Conservation (phyloP, 53 echinoderm and acorn worm genomes). For the Glandiceps talaboti region DNA sequence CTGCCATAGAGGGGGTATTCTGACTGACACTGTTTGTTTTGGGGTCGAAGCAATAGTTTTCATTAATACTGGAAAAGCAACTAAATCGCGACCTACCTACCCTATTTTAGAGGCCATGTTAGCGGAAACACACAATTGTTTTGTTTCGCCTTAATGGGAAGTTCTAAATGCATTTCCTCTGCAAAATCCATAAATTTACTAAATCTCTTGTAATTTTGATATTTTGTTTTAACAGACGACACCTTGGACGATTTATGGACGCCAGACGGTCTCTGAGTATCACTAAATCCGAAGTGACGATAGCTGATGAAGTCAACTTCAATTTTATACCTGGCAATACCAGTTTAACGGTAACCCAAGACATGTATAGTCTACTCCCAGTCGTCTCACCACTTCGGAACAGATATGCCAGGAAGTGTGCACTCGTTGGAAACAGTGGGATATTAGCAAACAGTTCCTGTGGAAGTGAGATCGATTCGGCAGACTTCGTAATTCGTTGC, state of each 20-base stretch:
- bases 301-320: neutral
- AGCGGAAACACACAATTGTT: too few relatives aligned
- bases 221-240: neutral
- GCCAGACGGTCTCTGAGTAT: neutral
- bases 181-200: too few relatives aligned
- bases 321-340: neutral
- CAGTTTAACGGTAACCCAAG: conserved; percentile 40
- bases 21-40: too few relatives aligned
- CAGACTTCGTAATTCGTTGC: conserved; percentile 74
- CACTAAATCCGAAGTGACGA: neutral
- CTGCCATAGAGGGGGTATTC: too few relatives aligned
- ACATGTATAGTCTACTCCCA: conserved; percentile 56
- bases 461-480: conserved; percentile 50
- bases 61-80: too few relatives aligned
- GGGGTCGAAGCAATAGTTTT: too few relatives aligned
- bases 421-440: conserved; percentile 89
- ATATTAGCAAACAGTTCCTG: conserved; percentile 80
- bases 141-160: too few relatives aligned
- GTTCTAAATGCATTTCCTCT: too few relatives aligned
- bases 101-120: too few relatives aligned
- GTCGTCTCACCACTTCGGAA: conserved; percentile 54
- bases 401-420: conserved; percentile 57
- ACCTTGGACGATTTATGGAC: neutral
- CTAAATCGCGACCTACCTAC: too few relatives aligned
- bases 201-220: too few relatives aligned